phyloP scores from a whole-genome alignment of 1,140 invertebrate genomes.

The Reticulitermes speratus region DNA sequence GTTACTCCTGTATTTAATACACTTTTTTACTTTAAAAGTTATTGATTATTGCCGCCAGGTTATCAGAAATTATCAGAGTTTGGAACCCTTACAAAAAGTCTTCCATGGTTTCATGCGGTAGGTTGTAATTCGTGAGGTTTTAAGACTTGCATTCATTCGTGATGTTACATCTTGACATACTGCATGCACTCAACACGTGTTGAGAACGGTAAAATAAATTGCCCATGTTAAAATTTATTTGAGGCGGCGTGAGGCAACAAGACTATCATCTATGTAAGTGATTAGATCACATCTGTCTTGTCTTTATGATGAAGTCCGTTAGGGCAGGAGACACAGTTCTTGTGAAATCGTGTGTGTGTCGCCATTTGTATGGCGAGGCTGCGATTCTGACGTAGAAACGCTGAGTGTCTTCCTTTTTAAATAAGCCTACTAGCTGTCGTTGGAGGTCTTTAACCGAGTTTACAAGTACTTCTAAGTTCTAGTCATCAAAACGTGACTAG shows the following conservation, averaged over 20 bases:
- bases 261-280: not conserved
- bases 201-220: not conserved
- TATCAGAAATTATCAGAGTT: too few relatives aligned
- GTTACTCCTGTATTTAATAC: too few relatives aligned
- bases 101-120: not conserved
- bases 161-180: not conserved
- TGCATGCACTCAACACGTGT: not conserved
- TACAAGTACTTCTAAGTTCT: not conserved
- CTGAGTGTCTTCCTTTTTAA: not conserved
- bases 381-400: not conserved
- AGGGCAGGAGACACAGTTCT: not conserved
- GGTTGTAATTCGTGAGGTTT: not conserved
- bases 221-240: not conserved
- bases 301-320: not conserved
- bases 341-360: not conserved
- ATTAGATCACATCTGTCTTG: conserved; percentile 12
- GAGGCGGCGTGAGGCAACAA: not conserved
- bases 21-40: too few relatives aligned
- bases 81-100: too few relatives aligned
- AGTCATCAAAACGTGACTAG: too few relatives aligned
- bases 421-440: not conserved
- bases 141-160: not conserved
- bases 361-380: not conserved
- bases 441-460: not conserved
- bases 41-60: too few relatives aligned